Evolutionary conservation across 53 echinoderm and acorn worm genomes (phyloP), one percentile per base, ranked within the genome.

Genomic region (Holothuria leucospilota): DNA sequence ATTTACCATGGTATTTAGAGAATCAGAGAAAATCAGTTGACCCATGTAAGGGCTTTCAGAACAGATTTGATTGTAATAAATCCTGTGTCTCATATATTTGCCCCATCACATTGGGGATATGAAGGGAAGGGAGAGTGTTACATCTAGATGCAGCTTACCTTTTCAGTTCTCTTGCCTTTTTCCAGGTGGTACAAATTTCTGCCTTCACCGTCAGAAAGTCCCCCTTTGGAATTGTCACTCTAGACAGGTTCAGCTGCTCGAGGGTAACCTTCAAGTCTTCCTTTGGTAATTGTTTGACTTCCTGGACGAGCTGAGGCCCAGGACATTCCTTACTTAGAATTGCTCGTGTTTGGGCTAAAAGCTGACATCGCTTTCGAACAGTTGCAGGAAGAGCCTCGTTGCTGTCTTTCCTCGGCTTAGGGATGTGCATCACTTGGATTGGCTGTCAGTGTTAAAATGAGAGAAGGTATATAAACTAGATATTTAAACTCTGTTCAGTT

Each of bases 111-210:
- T n/a, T n/a, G n/a, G n/a, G n/a, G n/a, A n/a, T n/a, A n/a, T n/a
- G n/a, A n/a, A n/a, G n/a, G n/a, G n/a, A n/a, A n/a, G n/a, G n/a
- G n/a, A n/a, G n/a, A n/a, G n/a, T n/a, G n/a, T n/a, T n/a, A n/a
- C n/a, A n/a, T n/a, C n/a, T n/a, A n/a, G n/a, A n/a, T n/a, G n/a
- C n/a, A n/a, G n/a, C n/a, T n/a, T n/a, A n/a, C n/a, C n/a, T n/a
- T n/a, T n/a, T n/a, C n/a, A 63, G 63, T 63, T 21, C 63, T 26
- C 63, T 63, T 23, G n/a, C 63, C 12, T 63, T 63, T 13, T 63
- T 26, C 63, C 63, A 63, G 63, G 63, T 26, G 5, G 63, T 63
- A 29, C 70, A 70, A 13, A 70, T 70, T 70, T 70, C 70, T 10
- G 70, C 38, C 34, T 70, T 70, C 38, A 34, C 70, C 26, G 70